phyloP scores from a whole-genome alignment of 1,140 invertebrate genomes.

The Macrobrachium rosenbergii region DNA sequence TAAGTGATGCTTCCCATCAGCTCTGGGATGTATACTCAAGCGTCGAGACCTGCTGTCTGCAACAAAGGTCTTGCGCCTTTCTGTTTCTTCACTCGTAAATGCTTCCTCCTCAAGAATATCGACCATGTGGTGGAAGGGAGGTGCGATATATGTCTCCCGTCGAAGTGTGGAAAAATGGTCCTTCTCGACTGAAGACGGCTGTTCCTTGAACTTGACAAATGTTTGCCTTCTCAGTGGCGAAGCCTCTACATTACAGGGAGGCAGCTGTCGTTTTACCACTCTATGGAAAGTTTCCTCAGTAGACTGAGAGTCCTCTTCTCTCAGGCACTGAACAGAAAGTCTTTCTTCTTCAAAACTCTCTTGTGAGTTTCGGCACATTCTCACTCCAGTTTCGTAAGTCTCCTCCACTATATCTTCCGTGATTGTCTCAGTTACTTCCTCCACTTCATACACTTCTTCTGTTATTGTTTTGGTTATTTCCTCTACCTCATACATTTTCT shows the following conservation, averaged over 20 bases:
- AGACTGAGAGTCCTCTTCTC: background rate
- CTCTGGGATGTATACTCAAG: background rate
- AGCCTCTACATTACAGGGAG: background rate
- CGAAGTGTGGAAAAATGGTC: too few relatives aligned
- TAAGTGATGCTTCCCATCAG: background rate
- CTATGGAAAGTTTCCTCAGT: background rate
- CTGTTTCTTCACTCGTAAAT: too few relatives aligned
- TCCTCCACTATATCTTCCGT: background rate
- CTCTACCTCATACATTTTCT: constrained; percentile 4
- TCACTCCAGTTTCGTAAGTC: background rate
- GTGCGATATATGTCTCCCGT: too few relatives aligned
- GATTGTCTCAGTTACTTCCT: background rate
- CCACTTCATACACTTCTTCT: background rate
- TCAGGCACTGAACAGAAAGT: background rate
- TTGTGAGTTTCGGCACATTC: background rate
- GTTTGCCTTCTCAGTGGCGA: background rate
- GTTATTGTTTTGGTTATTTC: background rate
- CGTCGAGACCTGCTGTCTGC: constrained; percentile 3
- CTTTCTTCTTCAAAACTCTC: background rate
- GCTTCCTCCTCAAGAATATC: too few relatives aligned
- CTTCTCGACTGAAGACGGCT: too few relatives aligned
- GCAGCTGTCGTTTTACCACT: background rate
- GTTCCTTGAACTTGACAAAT: too few relatives aligned
- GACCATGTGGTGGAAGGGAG: too few relatives aligned
- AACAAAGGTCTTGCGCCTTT: constrained; percentile 3